Evolutionary conservation across 2,797 vertebrate genomes (phyloP).

Genomic region (Sebastiscus albofasciatus): DNA sequence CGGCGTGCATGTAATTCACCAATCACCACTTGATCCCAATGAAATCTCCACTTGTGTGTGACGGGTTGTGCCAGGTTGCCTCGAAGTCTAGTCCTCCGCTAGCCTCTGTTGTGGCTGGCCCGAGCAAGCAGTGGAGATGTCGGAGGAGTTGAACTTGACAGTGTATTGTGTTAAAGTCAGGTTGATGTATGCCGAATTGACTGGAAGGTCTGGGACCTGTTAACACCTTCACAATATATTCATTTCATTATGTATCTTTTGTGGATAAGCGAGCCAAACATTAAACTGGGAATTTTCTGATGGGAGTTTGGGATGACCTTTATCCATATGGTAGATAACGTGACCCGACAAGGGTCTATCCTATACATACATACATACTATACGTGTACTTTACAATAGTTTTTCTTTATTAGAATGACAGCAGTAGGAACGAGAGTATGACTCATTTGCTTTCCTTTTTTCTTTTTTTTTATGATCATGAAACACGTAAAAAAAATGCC

Average conservation of each 20-base stretch:
- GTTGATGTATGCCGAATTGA: constrained; percentile 1
- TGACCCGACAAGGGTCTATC: background rate
- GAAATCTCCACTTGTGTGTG: background rate
- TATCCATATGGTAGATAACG: background rate
- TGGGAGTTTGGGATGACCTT: constrained; percentile 12
- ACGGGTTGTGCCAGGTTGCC: background rate
- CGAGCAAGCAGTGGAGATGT: background rate
- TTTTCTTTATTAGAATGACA: background rate
- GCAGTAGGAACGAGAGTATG: background rate
- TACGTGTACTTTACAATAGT: background rate
- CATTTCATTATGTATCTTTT: background rate
- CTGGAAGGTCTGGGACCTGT: background rate
- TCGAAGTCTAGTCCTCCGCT: background rate
- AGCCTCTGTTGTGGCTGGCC: background rate
- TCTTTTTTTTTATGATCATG: background rate
- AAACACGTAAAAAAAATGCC: background rate
- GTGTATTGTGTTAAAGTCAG: background rate
- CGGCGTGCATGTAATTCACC: background rate
- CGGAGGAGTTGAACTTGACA: background rate
- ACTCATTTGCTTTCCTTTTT: background rate
- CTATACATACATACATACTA: background rate
- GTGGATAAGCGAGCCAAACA: background rate
- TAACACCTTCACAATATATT: background rate
- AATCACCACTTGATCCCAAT: background rate
- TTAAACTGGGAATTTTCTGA: background rate